Evolutionary conservation across 2,888 invertebrate genomes (phyloP).

Genomic region (Lacanobia wlatinum): DNA sequence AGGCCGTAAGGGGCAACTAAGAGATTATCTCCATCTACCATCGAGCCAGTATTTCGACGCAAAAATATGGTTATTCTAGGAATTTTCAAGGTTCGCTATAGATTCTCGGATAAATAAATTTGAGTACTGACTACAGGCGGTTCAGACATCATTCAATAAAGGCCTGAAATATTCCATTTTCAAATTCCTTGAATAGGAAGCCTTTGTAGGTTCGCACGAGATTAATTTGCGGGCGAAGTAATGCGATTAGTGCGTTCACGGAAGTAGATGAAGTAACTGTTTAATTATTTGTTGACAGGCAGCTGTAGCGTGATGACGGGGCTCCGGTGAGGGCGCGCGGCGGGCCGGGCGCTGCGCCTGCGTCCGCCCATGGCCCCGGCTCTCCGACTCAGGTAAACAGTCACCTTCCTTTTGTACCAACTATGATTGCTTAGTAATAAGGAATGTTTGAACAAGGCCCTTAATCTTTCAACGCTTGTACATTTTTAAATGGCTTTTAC

Average conservation of each 20-base stretch:
- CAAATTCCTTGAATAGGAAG: conserved; percentile 10
- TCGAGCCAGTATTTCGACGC: neutral
- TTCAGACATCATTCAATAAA: neutral
- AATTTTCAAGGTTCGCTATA: neutral
- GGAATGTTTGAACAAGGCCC: conserved; percentile 19
- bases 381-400: conserved; percentile 80
- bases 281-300: conserved; percentile 77
- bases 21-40: conserved; percentile 36
- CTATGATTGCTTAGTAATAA: conserved; percentile 9
- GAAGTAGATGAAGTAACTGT: conserved; percentile 59
- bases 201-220: conserved; percentile 18
- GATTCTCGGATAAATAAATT: neutral
- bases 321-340: conserved; percentile 87
- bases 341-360: conserved; percentile 86
- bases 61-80: neutral
- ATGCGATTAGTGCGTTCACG: conserved; percentile 58
- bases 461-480: neutral
- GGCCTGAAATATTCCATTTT: conserved; percentile 5
- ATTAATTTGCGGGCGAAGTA: conserved; percentile 59
- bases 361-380: conserved; percentile 89
- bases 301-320: conserved; percentile 80
- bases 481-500: conserved; percentile 19
- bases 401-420: conserved; percentile 35
- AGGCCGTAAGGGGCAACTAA: conserved; percentile 13
- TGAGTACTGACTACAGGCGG: neutral